Evolutionary conservation across 2,797 vertebrate species (phyloP).

Genomic region (Chloroceryle amazona): DNA sequence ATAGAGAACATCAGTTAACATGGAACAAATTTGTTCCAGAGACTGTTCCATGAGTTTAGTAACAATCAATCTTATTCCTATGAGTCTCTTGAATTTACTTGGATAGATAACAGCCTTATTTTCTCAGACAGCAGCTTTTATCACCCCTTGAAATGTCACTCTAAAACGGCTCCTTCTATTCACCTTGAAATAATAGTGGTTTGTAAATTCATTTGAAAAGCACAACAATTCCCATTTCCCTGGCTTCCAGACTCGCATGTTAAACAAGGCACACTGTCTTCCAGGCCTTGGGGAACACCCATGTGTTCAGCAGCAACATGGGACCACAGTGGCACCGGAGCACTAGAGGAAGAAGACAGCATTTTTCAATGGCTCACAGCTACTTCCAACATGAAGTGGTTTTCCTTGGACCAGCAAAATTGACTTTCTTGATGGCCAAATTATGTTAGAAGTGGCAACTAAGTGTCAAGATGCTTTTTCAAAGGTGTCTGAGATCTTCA

Average conservation of each 20-base stretch:
- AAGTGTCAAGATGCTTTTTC: background rate
- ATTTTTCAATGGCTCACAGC: background rate
- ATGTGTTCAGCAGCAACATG: rapidly evolving
- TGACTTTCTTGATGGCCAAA: background rate
- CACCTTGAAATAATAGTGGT: background rate
- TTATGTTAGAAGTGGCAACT: background rate
- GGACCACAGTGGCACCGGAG: background rate
- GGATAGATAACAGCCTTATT: background rate
- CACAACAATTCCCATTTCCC: background rate
- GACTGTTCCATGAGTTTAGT: background rate
- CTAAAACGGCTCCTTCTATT: background rate
- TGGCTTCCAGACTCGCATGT: background rate
- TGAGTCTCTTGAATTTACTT: background rate
- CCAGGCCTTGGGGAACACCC: background rate
- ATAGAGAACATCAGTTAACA: background rate
- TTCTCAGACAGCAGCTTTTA: background rate
- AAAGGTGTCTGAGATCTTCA: background rate
- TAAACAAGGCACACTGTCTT: background rate
- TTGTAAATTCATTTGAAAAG: background rate
- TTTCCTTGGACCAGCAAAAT: background rate
- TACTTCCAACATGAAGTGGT: background rate
- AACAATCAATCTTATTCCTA: background rate
- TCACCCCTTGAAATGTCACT: background rate
- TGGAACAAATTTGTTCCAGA: background rate
- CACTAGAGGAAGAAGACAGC: background rate